Conservation (phyloP, 2,113 vertebrate species). For the Pontoporia blainvillei region DNA sequence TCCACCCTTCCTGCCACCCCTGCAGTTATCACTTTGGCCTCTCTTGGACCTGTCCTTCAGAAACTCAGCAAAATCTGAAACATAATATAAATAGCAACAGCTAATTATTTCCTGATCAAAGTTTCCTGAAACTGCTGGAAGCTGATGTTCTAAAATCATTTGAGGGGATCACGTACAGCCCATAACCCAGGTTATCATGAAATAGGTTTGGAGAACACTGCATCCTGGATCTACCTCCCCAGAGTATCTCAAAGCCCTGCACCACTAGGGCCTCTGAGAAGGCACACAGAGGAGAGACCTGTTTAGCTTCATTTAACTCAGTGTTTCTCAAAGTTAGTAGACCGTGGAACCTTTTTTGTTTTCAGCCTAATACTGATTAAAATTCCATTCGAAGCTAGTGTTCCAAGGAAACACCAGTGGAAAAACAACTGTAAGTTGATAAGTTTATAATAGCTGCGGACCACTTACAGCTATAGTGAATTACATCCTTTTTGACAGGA, state of each 20-base stretch:
- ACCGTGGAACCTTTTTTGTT: neutral
- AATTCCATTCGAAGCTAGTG: neutral
- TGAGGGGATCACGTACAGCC: neutral
- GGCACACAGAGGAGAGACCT: neutral
- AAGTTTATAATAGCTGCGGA: accelerated
- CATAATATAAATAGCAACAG: accelerated
- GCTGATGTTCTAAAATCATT: neutral
- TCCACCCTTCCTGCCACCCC: neutral
- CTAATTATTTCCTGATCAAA: too few species aligned
- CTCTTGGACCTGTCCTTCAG: neutral
- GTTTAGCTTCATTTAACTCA: neutral
- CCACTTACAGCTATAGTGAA: neutral
- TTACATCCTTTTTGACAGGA: neutral
- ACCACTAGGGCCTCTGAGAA: neutral
- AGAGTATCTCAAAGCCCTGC: accelerated
- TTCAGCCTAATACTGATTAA: neutral
- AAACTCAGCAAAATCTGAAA: neutral
- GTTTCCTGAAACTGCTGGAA: neutral
- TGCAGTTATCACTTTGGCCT: accelerated
- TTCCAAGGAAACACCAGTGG: neutral
- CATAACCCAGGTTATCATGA: neutral
- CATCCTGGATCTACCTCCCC: accelerated
- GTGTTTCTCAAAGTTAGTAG: neutral
- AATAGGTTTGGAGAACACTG: neutral
- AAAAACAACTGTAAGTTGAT: neutral